Evolutionary conservation across 2,888 invertebrate species (phyloP).

Genomic region (Chrysotoxum bicinctum): DNA sequence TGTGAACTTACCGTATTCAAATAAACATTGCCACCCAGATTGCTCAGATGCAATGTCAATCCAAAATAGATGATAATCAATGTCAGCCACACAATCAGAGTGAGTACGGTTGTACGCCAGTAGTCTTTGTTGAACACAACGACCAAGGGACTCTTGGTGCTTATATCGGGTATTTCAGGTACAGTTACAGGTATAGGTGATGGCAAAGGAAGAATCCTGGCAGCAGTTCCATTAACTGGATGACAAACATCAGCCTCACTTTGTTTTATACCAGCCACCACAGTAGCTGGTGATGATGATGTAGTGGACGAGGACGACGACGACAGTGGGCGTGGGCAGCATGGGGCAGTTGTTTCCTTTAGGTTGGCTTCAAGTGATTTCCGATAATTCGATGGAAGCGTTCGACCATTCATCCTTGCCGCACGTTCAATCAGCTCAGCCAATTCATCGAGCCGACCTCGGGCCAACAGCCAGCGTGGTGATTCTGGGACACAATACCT

Average conservation of each 20-base stretch:
- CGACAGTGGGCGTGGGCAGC: not conserved
- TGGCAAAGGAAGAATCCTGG: conserved; percentile 5
- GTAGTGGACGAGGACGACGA: conserved; percentile 26
- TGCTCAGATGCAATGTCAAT: conserved; percentile 88
- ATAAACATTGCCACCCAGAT: conserved; percentile 89
- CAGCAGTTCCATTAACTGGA: conserved; percentile 72
- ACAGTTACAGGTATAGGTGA: not conserved
- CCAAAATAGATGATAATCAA: conserved; percentile 91
- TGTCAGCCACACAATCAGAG: conserved; percentile 88
- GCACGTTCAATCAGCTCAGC: conserved; percentile 85
- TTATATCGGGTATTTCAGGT: conserved; percentile 33
- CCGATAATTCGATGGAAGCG: conserved; percentile 86
- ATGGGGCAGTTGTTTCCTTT: conserved; percentile 37
- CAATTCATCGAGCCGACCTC: conserved; percentile 87
- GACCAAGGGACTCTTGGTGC: conserved; percentile 82
- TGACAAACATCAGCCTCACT: conserved; percentile 74
- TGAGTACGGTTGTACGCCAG: conserved; percentile 86
- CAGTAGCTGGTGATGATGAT: conserved; percentile 81
- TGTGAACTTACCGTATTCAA: conserved; percentile 84
- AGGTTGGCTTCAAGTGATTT: conserved; percentile 83
- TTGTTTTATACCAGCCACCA: conserved; percentile 80
- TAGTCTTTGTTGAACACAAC: conserved; percentile 87
- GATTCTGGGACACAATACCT: conserved; percentile 90
- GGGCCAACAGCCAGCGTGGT: conserved; percentile 89
- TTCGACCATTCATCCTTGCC: conserved; percentile 85